Evolutionary conservation across 1,140 invertebrate genomes (phyloP).

Genomic region (Euwallacea fornicatus): DNA sequence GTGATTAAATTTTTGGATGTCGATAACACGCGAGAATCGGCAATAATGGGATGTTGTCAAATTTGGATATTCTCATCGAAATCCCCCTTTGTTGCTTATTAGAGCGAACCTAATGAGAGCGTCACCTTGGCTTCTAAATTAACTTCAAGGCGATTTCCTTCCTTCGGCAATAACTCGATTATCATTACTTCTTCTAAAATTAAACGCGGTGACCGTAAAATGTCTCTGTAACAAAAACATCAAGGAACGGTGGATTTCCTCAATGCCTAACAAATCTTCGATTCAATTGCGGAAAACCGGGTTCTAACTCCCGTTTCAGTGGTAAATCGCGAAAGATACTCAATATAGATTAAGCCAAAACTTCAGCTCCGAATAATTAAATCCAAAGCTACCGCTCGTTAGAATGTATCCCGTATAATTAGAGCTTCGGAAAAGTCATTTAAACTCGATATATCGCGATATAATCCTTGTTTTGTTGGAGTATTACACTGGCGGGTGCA

Average conservation of each 20-base stretch:
- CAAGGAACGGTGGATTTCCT: too few relatives aligned
- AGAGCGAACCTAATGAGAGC: not conserved
- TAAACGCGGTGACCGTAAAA: too few relatives aligned
- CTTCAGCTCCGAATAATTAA: slow-evolving; percentile 21
- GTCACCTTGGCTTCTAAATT: not conserved
- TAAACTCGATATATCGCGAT: not conserved
- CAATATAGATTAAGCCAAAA: slow-evolving; percentile 21
- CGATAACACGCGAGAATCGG: too few relatives aligned
- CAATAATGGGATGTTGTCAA: too few relatives aligned
- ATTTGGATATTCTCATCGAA: too few relatives aligned
- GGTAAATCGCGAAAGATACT: slow-evolving; percentile 16
- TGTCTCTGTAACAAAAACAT: too few relatives aligned
- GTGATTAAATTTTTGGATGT: not conserved
- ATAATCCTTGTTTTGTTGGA: not conserved
- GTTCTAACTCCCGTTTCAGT: not conserved
- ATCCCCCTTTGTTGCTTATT: not conserved
- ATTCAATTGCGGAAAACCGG: slow-evolving; percentile 13
- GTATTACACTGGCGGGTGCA: too few relatives aligned
- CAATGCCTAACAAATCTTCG: not conserved
- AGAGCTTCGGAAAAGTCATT: slow-evolving; percentile 10
- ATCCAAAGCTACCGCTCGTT: slow-evolving; percentile 13
- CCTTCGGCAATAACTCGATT: too few relatives aligned
- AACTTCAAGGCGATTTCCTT: not conserved
- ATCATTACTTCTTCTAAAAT: too few relatives aligned
- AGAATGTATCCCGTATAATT: slow-evolving; percentile 16